These are phyloP conservation scores for Otolemur garnettii DNA, from an alignment of 2,113 vertebrate species.

Conservation along the genomic window DNA sequence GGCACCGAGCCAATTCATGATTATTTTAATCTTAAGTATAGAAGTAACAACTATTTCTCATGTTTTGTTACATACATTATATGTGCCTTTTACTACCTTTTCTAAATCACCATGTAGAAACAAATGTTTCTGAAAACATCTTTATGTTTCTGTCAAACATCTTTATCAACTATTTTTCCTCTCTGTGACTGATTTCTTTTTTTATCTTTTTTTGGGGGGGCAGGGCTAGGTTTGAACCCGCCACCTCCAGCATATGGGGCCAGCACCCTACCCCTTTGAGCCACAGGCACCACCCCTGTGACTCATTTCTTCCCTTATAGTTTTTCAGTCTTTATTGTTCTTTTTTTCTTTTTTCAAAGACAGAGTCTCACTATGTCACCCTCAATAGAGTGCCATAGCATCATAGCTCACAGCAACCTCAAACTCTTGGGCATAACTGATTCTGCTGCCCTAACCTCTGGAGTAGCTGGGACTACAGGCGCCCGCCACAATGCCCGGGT, in stretches of 20 bases:
- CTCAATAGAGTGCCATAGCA: no score
- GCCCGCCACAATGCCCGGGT: no score
- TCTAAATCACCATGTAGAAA: background rate
- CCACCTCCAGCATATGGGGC: no score
- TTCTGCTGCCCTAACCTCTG: no score
- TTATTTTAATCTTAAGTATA: background rate
- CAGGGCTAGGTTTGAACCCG: no score
- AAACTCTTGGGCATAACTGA: no score
- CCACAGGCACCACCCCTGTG: background rate
- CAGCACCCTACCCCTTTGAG: no score
- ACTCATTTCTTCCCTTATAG: background rate
- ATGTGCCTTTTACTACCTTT: background rate
- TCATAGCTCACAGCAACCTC: no score
- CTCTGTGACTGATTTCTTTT: background rate
- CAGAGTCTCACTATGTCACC: no score
- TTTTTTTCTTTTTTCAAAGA: background rate
- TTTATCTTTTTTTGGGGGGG: no score
- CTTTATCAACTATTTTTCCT: background rate
- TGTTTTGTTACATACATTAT: background rate
- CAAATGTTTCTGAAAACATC: no score
- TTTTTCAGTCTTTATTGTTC: background rate
- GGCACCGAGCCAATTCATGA: background rate
- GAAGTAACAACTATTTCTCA: background rate
- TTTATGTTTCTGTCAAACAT: background rate
- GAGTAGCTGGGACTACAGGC: no score